Conservation (phyloP, 1,140 invertebrate genomes). For the Cotesia chilonis region DNA sequence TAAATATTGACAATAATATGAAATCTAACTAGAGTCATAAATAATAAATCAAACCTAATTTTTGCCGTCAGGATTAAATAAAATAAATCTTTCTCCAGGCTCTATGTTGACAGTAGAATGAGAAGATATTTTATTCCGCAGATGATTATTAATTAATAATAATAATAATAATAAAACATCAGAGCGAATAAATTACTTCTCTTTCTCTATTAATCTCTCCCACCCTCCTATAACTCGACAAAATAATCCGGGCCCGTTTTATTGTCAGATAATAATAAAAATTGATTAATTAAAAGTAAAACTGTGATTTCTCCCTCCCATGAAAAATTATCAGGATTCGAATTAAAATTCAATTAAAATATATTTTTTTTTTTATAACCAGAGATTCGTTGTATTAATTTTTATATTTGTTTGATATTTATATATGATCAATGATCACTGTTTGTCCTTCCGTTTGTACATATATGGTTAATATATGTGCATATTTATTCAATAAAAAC, state of each 20-base stretch:
- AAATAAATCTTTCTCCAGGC: too few species aligned
- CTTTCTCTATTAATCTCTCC: constrained; percentile 27
- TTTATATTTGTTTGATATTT: constrained; percentile 40
- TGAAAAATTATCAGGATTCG: constrained; percentile 21
- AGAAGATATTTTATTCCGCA: too few species aligned
- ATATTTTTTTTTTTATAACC: constrained; percentile 28
- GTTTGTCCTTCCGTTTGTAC: constrained; percentile 29
- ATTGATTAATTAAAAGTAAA: constrained; percentile 43
- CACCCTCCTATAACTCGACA: neutral
- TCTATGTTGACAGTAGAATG: too few species aligned
- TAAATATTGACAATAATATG: too few species aligned
- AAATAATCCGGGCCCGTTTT: constrained; percentile 32
- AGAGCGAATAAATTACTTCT: neutral
- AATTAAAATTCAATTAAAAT: constrained; percentile 20
- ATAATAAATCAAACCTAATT: too few species aligned
- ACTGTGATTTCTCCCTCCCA: constrained; percentile 37
- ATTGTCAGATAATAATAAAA: constrained; percentile 38
- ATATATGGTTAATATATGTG: constrained; percentile 6
- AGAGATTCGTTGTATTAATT: constrained; percentile 42
- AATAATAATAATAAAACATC: too few species aligned
- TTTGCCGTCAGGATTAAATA: too few species aligned
- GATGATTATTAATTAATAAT: too few species aligned
- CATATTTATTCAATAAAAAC: constrained; percentile 19
- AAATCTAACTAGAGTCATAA: too few species aligned
- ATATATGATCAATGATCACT: constrained; percentile 37